phyloP scores from a whole-genome alignment of 2,113 vertebrate species.

The Accipiter cooperii region DNA sequence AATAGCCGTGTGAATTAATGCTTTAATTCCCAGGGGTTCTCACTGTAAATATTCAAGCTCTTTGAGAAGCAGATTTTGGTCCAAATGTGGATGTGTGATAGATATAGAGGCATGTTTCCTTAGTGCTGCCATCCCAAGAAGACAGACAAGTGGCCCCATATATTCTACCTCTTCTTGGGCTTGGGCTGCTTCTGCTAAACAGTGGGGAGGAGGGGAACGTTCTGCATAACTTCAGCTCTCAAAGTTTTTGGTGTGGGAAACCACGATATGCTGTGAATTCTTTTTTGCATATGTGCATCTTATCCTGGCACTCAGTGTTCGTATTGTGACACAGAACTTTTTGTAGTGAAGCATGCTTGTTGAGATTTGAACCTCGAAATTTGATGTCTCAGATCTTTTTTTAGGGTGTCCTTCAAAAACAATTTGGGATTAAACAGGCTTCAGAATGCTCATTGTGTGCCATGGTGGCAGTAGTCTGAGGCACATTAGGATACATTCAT shows the following conservation, averaged over 20 bases:
- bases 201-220: neutral
- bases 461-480: neutral
- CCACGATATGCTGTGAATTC: neutral
- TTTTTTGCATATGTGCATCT: neutral
- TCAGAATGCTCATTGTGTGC: neutral
- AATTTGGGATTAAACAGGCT: neutral
- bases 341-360: neutral
- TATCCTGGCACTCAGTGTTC: neutral
- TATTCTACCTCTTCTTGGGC: neutral
- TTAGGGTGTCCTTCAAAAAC: neutral
- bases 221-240: neutral
- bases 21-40: neutral
- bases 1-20: constrained; percentile 23
- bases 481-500: neutral
- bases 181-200: neutral
- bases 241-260: neutral
- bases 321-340: neutral
- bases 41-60: constrained; percentile 2
- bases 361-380: neutral
- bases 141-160: neutral
- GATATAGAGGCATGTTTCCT: neutral
- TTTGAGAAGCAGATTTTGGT: neutral
- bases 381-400: neutral
- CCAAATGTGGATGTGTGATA: constrained; percentile 38
- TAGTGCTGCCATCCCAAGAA: neutral